Percentiles rank a stretch among this genome's conserved stretches.
Evolutionary conservation across 2,113 vertebrate species (phyloP).

Genomic region (Brachirus orientalis): DNA sequence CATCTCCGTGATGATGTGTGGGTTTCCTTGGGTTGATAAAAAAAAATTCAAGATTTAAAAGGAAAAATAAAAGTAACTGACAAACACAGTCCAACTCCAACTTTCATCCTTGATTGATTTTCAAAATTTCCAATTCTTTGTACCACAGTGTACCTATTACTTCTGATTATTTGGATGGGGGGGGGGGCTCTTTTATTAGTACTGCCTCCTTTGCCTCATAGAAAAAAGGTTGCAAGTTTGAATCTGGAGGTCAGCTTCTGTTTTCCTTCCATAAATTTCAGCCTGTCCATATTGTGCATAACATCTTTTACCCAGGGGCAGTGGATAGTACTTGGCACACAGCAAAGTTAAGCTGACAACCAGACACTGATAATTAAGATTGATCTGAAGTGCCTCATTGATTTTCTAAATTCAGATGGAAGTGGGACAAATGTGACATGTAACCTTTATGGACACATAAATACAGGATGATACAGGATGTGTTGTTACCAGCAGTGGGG

Average conservation of each 20-base stretch:
- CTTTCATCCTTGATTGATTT: slow-evolving; percentile 19
- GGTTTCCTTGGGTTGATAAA: background rate
- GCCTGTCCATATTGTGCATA: background rate
- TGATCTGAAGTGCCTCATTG: too few species aligned
- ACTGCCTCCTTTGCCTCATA: background rate
- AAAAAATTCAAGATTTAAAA: slow-evolving; percentile 17
- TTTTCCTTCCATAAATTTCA: background rate
- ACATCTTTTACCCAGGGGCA: too few species aligned
- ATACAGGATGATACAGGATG: too few species aligned
- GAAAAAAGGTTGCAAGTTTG: background rate
- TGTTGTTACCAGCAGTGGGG: too few species aligned
- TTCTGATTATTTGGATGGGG: too few species aligned
- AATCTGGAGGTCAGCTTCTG: slow-evolving; percentile 3
- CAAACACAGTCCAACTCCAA: background rate
- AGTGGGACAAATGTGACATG: too few species aligned
- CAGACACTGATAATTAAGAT: background rate
- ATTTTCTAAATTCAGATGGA: too few species aligned
- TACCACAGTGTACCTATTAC: too few species aligned
- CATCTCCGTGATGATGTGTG: background rate
- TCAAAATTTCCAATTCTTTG: background rate
- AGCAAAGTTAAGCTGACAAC: background rate
- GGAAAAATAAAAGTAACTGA: background rate
- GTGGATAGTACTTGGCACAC: background rate
- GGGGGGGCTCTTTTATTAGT: too few species aligned
- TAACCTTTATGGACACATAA: too few species aligned